These are phyloP conservation scores for Globicephala melas DNA, from an alignment of 2,113 vertebrate species.

Conservation along the genomic window DNA sequence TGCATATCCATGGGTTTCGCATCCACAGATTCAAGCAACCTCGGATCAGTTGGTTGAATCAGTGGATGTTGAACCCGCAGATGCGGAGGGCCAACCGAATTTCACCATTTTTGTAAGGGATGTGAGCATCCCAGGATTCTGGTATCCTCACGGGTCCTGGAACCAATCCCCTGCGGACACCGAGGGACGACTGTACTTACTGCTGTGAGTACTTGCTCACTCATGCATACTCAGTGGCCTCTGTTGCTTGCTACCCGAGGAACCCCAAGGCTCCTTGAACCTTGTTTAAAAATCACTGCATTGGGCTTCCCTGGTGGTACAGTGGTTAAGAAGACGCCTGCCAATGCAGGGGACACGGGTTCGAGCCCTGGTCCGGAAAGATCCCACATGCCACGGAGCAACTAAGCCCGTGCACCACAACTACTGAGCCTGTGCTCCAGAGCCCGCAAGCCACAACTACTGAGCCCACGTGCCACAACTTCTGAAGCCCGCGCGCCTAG, in stretches of 20 bases:
- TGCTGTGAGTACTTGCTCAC: neutral
- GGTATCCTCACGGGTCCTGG: neutral
- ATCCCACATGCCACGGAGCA: too few species aligned
- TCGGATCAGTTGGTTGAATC: neutral
- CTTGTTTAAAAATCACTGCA: neutral
- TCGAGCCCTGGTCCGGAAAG: too few species aligned
- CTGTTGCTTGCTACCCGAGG: neutral
- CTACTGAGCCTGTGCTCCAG: too few species aligned
- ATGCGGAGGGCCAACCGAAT: neutral
- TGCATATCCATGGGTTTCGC: neutral
- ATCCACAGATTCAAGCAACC: neutral
- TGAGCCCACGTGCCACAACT: too few species aligned
- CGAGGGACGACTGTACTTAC: fast-evolving
- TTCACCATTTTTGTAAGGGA: neutral
- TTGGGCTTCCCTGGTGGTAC: neutral
- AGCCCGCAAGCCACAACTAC: too few species aligned
- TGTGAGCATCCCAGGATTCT: neutral
- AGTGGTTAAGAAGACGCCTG: too few species aligned
- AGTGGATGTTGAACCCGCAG: neutral
- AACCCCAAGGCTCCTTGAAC: neutral
- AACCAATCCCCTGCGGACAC: fast-evolving
- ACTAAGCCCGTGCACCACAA: too few species aligned
- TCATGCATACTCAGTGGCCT: too few species aligned
- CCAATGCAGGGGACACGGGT: too few species aligned
- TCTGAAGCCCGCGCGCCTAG: too few species aligned